phyloP scores from a whole-genome alignment of 2,113 vertebrate species.

The Notarius quadriscutis region DNA sequence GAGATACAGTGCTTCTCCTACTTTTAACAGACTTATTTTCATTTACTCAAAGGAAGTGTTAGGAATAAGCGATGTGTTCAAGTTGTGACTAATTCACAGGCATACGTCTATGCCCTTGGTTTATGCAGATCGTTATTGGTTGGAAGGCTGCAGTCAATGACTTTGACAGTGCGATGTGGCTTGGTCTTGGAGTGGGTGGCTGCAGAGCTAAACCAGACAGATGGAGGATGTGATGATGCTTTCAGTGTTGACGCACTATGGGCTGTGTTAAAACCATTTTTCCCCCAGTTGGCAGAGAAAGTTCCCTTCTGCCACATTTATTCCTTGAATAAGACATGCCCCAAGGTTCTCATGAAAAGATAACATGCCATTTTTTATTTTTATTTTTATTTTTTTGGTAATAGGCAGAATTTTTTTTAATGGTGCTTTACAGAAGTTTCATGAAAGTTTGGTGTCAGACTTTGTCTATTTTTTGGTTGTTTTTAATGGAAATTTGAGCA shows the following conservation, averaged over 20 bases:
- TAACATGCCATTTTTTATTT: constrained; percentile 10
- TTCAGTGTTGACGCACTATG: constrained; percentile 40
- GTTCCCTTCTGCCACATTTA: constrained; percentile 37
- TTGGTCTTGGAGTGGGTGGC: constrained; percentile 32
- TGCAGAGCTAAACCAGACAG: constrained; percentile 32
- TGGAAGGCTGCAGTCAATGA: constrained; percentile 24
- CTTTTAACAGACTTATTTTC: not conserved
- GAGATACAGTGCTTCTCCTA: not conserved
- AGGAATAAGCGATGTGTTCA: not conserved
- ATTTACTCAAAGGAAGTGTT: constrained; percentile 10
- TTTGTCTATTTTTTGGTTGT: no score
- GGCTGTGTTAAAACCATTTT: constrained; percentile 24
- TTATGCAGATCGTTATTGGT: constrained; percentile 19
- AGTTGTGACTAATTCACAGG: not conserved
- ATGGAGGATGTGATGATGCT: constrained; percentile 39
- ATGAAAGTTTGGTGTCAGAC: not conserved
- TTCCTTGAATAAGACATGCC: constrained; percentile 33
- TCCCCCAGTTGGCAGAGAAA: constrained; percentile 11
- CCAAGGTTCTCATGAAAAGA: constrained; percentile 22
- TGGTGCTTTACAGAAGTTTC: not conserved
- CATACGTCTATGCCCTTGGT: constrained; percentile 11
- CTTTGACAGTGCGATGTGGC: constrained; percentile 4
- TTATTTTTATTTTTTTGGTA: constrained; percentile 28
- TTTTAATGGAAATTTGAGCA: not conserved
- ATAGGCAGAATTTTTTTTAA: not conserved